These are phyloP conservation scores for Callionymus lyra DNA, from an alignment of 2,113 vertebrate genomes.

Conservation along the genomic window DNA sequence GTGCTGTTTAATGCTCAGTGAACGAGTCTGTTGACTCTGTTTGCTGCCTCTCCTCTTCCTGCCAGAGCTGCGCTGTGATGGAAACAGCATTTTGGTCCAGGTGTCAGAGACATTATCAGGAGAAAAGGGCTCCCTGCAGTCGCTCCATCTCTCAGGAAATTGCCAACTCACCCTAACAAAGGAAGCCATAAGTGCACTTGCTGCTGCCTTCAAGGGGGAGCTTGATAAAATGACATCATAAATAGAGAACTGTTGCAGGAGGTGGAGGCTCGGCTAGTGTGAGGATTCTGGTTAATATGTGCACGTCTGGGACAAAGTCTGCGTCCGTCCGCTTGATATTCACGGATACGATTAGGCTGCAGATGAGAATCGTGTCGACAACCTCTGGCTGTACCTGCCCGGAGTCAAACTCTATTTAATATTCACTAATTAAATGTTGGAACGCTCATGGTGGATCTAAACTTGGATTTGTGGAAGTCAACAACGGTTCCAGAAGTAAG, in stretches of 20 bases:
- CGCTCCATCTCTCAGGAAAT: slow-evolving; percentile 89
- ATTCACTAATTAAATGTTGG: too few species aligned
- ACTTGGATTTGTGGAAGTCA: too few species aligned
- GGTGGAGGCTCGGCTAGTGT: too few species aligned
- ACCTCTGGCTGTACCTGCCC: too few species aligned
- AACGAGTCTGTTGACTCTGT: slow-evolving; percentile 21
- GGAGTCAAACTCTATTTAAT: too few species aligned
- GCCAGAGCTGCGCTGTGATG: slow-evolving; percentile 73
- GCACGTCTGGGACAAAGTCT: too few species aligned
- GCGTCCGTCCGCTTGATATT: slow-evolving; percentile 7
- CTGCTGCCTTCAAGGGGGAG: slow-evolving; percentile 79
- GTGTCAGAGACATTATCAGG: slow-evolving; percentile 87
- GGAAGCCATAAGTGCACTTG: slow-evolving; percentile 92
- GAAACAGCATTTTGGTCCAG: slow-evolving; percentile 82
- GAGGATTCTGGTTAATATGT: too few species aligned
- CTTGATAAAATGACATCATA: slow-evolving; percentile 93
- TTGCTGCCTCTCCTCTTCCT: slow-evolving; percentile 55
- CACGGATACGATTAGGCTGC: background rate
- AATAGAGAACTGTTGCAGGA: slow-evolving; percentile 69
- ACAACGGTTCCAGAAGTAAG: too few species aligned
- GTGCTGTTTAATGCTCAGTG: slow-evolving; percentile 55
- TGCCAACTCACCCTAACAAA: slow-evolving; percentile 99
- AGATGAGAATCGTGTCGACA: too few species aligned
- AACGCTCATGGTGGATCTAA: too few species aligned
- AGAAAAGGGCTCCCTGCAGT: slow-evolving; percentile 88